Conservation (phyloP, 2,797 vertebrate genomes). For the Chelon labrosus region DNA sequence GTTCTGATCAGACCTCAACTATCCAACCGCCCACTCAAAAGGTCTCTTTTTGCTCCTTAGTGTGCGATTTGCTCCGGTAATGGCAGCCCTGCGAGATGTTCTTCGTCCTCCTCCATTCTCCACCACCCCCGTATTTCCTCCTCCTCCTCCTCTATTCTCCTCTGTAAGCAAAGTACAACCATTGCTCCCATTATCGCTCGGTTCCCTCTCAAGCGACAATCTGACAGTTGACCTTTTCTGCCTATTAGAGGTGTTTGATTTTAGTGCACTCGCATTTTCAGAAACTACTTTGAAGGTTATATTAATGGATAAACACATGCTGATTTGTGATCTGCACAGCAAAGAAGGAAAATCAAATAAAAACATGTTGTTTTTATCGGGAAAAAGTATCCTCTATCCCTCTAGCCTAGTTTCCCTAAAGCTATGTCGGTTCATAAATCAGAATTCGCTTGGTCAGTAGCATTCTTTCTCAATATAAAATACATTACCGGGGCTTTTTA, state of each 20-base stretch:
- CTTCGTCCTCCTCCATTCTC: constrained; percentile 59
- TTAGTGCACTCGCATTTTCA: constrained; percentile 63
- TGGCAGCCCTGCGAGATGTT: constrained; percentile 73
- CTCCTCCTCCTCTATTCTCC: constrained; percentile 49
- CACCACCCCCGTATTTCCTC: constrained; percentile 15
- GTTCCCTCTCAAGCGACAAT: constrained; percentile 54
- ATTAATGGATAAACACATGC: constrained; percentile 35
- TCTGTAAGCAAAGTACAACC: constrained; percentile 46
- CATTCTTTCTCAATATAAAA: constrained; percentile 52
- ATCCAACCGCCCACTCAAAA: constrained; percentile 71
- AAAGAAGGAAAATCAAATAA: not conserved
- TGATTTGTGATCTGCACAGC: not conserved
- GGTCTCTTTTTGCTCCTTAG: constrained; percentile 65
- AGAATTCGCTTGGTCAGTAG: constrained; percentile 48
- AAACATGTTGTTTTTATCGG: not conserved
- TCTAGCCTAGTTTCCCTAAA: constrained; percentile 4
- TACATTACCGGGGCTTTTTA: constrained; percentile 46
- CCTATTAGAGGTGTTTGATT: constrained; percentile 67
- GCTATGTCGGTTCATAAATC: constrained; percentile 37
- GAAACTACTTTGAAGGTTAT: constrained; percentile 45
- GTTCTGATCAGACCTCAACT: constrained; percentile 65
- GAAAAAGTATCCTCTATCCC: constrained; percentile 1
- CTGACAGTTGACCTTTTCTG: constrained; percentile 64
- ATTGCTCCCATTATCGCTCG: constrained; percentile 58
- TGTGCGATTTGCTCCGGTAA: constrained; percentile 80